phyloP scores from a whole-genome alignment of 2,888 invertebrate species.

The Gari tellinella region DNA sequence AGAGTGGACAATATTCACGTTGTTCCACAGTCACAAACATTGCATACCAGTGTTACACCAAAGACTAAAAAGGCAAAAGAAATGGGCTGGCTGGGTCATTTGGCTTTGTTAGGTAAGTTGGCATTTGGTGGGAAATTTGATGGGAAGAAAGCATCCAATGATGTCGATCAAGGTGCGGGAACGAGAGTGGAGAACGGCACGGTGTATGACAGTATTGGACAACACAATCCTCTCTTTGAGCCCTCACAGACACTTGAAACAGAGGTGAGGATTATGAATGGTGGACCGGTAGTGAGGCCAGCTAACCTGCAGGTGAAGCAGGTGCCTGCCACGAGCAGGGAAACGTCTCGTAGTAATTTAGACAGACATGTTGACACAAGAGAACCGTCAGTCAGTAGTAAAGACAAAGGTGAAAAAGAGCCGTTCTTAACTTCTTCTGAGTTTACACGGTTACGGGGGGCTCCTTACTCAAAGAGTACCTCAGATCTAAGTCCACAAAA shows the following conservation, averaged over 20 bases:
- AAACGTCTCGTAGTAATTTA: constrained; percentile 19
- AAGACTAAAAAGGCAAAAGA: constrained; percentile 72
- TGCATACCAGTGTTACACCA: constrained; percentile 30
- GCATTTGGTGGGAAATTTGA: constrained; percentile 58
- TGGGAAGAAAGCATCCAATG: constrained; percentile 35
- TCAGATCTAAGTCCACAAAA: constrained; percentile 70
- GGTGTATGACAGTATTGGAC: constrained; percentile 49
- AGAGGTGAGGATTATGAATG: constrained; percentile 76
- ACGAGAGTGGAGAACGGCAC: constrained; percentile 38
- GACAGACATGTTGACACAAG: not conserved
- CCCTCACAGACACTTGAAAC: constrained; percentile 67
- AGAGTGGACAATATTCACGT: constrained; percentile 25
- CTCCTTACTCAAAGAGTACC: constrained; percentile 71
- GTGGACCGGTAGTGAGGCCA: constrained; percentile 66
- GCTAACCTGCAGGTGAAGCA: constrained; percentile 53
- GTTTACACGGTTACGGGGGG: constrained; percentile 55
- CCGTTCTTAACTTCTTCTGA: constrained; percentile 19
- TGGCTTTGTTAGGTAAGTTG: constrained; percentile 52
- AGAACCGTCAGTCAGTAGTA: not conserved
- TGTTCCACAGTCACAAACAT: constrained; percentile 11
- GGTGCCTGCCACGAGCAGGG: constrained; percentile 16
- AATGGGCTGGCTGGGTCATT: constrained; percentile 62
- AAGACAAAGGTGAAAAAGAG: not conserved
- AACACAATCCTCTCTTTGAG: constrained; percentile 56
- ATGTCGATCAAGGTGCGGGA: constrained; percentile 11